Percentiles rank a stretch among this genome's conserved stretches.
Evolutionary conservation across 2,888 invertebrate genomes (phyloP).

Genomic region (Arge pagana): DNA sequence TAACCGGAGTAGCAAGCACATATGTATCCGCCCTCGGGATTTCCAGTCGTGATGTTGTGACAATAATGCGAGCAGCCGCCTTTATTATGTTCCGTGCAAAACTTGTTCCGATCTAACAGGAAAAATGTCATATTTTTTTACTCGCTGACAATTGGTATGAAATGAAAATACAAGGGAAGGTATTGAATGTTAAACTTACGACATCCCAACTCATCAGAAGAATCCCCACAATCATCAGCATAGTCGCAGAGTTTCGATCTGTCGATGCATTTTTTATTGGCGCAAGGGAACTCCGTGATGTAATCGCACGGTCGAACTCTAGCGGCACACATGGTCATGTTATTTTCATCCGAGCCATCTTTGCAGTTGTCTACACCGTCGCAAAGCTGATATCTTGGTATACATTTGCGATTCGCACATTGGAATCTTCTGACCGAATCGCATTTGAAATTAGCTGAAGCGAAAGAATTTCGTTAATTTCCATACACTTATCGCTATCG

Average conservation of each 20-base stretch:
- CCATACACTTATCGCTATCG: background rate
- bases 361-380: slow-evolving; percentile 93
- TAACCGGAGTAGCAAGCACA: slow-evolving; percentile 89
- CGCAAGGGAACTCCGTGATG: slow-evolving; percentile 83
- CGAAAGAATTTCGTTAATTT: background rate
- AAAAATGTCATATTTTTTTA: no score
- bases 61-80: slow-evolving; percentile 95
- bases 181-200: slow-evolving; percentile 60
- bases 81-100: slow-evolving; percentile 57
- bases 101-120: slow-evolving; percentile 55
- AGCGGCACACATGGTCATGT: slow-evolving; percentile 85
- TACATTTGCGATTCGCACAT: slow-evolving; percentile 87
- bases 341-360: slow-evolving; percentile 94
- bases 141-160: no score
- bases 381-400: slow-evolving; percentile 83
- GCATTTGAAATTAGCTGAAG: slow-evolving; percentile 77
- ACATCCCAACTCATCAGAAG: slow-evolving; percentile 89
- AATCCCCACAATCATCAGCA: slow-evolving; percentile 89
- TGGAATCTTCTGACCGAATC: slow-evolving; percentile 84
- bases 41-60: slow-evolving; percentile 80
- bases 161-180: no score
- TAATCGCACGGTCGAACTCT: slow-evolving; percentile 77
- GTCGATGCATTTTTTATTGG: slow-evolving; percentile 84
- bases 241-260: slow-evolving; percentile 82
- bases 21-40: slow-evolving; percentile 83